Evolutionary conservation across 2,113 vertebrate genomes (phyloP).

Genomic region (Muscicapa adusta): DNA sequence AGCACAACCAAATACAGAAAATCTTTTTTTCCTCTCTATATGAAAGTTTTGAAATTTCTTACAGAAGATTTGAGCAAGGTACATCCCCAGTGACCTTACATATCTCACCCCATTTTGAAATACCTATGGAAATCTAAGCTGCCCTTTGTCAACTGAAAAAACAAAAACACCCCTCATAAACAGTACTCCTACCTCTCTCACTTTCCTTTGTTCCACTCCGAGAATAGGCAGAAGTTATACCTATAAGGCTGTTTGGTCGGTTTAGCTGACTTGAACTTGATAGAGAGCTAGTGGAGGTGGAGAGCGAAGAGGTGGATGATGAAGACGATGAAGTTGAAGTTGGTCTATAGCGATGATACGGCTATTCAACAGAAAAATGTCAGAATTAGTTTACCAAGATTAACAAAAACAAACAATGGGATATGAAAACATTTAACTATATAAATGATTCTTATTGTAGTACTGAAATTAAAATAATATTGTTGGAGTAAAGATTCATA

Average conservation of each 20-base stretch:
- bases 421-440: not conserved
- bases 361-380: constrained; percentile 65
- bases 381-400: constrained; percentile 12
- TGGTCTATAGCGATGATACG: constrained; percentile 84
- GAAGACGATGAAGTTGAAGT: constrained; percentile 76
- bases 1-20: not conserved
- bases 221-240: constrained; percentile 92
- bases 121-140: not conserved
- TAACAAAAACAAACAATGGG: not conserved
- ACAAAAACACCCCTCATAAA: not conserved
- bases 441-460: not conserved
- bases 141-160: not conserved
- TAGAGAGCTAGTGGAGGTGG: constrained; percentile 82
- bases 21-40: not conserved
- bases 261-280: constrained; percentile 80
- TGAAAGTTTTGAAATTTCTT: not conserved
- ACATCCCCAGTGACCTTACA: fast-evolving
- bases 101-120: not conserved
- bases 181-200: constrained; percentile 85
- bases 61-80: not conserved
- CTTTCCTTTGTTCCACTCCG: constrained; percentile 83
- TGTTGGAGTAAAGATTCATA: not conserved
- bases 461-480: not conserved
- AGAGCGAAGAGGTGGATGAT: constrained; percentile 74
- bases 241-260: constrained; percentile 85